These are phyloP conservation scores for Sarcophaga subvicina DNA, from an alignment of 2,888 invertebrate genomes.

Conservation along the genomic window DNA sequence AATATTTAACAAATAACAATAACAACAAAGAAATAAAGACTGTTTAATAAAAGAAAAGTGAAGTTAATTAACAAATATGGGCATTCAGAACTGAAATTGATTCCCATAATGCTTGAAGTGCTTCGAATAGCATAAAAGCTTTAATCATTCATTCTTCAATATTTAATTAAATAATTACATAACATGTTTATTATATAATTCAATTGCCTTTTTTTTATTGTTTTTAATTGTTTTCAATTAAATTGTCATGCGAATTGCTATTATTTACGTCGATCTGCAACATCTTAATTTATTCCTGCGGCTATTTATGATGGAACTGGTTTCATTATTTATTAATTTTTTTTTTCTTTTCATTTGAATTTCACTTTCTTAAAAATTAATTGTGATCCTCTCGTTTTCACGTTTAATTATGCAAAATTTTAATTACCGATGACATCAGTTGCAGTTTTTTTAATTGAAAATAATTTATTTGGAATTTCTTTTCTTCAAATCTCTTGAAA, in stretches of 20 bases:
- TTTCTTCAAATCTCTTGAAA: not conserved
- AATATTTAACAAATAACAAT: too few relatives aligned
- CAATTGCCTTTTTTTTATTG: not conserved
- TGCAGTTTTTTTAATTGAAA: conserved; percentile 13
- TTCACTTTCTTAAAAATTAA: too few relatives aligned
- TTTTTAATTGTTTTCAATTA: not conserved
- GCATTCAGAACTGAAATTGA: too few relatives aligned
- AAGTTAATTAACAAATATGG: too few relatives aligned
- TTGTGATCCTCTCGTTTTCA: too few relatives aligned
- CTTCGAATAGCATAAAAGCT: too few relatives aligned
- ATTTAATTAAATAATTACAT: not conserved
- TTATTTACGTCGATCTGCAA: not conserved
- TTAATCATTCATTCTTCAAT: too few relatives aligned
- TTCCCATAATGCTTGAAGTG: too few relatives aligned
- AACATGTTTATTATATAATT: not conserved
- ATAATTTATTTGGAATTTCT: not conserved
- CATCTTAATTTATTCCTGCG: not conserved
- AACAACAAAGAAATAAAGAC: too few relatives aligned
- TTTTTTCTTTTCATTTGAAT: not conserved
- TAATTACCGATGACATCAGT: conserved; percentile 18
- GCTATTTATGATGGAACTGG: not conserved
- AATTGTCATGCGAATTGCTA: not conserved
- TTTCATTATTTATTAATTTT: not conserved
- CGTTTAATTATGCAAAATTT: conserved; percentile 12
- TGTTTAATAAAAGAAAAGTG: too few relatives aligned